phyloP scores from a whole-genome alignment of 2,113 vertebrate species.

The Chroicocephalus ridibundus region DNA sequence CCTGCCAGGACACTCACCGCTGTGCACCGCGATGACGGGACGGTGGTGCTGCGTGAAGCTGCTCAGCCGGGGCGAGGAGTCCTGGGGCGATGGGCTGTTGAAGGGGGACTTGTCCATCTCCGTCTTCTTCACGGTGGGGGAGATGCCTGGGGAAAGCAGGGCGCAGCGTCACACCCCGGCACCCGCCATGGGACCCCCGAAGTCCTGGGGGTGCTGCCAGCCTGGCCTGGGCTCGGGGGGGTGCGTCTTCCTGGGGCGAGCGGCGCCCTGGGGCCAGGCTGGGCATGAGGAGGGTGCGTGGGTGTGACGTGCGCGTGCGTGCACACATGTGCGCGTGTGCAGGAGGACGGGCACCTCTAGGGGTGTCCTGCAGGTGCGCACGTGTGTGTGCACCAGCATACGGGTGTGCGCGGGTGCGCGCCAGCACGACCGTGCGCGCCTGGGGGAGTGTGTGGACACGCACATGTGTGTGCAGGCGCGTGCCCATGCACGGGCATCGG shows the following conservation, averaged over 20 bases:
- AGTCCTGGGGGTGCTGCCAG: background rate
- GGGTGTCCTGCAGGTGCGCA: too few species aligned
- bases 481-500: background rate
- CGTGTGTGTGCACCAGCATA: too few species aligned
- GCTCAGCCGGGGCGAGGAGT: conserved; percentile 89
- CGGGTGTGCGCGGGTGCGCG: accelerated
- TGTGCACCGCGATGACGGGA: conserved; percentile 97
- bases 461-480: accelerated
- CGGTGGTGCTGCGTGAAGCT: conserved; percentile 97
- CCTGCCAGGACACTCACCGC: conserved; percentile 77
- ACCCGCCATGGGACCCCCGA: accelerated
- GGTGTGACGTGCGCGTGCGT: accelerated
- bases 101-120: conserved; percentile 91
- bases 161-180: accelerated
- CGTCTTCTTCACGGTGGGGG: conserved; percentile 94
- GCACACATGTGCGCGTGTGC: background rate
- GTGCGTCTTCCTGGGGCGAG: accelerated
- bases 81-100: conserved; percentile 92
- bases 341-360: background rate
- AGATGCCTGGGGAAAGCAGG: conserved; percentile 77
- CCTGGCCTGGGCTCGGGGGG: too few species aligned
- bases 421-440: accelerated
- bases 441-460: accelerated
- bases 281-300: background rate
- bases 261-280: background rate